These are phyloP conservation scores for Conomelus anceps DNA, from an alignment of 2,888 invertebrate genomes.

Conservation along the genomic window DNA sequence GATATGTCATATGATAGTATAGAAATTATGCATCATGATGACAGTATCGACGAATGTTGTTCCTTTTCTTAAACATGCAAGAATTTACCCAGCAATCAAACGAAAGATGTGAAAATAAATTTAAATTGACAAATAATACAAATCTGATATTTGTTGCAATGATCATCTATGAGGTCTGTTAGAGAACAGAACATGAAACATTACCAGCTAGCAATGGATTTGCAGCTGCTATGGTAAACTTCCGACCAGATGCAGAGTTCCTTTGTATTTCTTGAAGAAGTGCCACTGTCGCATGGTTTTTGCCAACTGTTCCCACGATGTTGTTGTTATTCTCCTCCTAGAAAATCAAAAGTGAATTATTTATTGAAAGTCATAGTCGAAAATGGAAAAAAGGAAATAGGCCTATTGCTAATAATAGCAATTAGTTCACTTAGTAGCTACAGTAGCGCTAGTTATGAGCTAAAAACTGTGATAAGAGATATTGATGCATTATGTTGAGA, in stretches of 20 bases:
- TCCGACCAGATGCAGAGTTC: constrained; percentile 34
- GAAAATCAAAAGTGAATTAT: constrained; percentile 28
- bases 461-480: no score
- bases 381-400: no score
- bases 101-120: not conserved
- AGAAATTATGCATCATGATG: no score
- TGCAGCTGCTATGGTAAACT: constrained; percentile 73
- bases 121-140: not conserved
- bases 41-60: no score
- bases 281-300: constrained; percentile 36
- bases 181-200: constrained; percentile 27
- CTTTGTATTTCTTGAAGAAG: constrained; percentile 36
- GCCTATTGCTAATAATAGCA: no score
- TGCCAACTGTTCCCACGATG: constrained; percentile 35
- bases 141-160: not conserved
- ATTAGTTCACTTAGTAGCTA: no score
- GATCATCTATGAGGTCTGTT: not conserved
- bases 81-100: no score
- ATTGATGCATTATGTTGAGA: no score
- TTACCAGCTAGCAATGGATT: constrained; percentile 83
- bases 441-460: no score
- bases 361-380: not conserved
- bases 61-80: not conserved
- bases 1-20: no score
- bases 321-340: constrained; percentile 50